These are phyloP conservation scores for Clepsis dumicolana DNA, from an alignment of 2,888 invertebrate genomes.

Conservation along the genomic window DNA sequence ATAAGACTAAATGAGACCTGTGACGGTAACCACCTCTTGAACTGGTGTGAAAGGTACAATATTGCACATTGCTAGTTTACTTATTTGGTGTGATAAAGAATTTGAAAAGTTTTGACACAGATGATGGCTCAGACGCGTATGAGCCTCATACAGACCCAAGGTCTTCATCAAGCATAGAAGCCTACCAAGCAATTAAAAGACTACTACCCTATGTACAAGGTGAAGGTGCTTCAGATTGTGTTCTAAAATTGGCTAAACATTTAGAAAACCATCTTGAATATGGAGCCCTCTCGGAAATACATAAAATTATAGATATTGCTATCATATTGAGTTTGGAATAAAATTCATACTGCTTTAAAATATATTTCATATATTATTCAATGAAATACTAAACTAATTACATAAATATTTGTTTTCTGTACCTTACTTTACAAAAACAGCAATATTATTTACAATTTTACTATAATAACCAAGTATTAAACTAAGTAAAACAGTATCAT, in stretches of 20 bases:
- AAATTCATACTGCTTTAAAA: neutral
- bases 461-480: neutral
- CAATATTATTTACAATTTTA: neutral
- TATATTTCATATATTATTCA: neutral
- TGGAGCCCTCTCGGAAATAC: constrained; percentile 56
- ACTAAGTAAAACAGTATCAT: too few relatives aligned
- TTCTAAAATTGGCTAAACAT: constrained; percentile 55
- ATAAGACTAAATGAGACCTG: constrained; percentile 47
- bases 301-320: constrained; percentile 44
- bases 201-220: constrained; percentile 58
- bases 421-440: neutral
- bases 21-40: constrained; percentile 54
- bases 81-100: constrained; percentile 55
- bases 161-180: constrained; percentile 54
- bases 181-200: constrained; percentile 61
- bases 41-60: constrained; percentile 56
- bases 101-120: constrained; percentile 49
- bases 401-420: neutral
- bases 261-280: constrained; percentile 60
- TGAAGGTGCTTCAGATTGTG: constrained; percentile 50
- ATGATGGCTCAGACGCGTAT: constrained; percentile 41
- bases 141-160: constrained; percentile 34
- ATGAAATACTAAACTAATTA: neutral
- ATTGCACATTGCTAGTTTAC: constrained; percentile 50
- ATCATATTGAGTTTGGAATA: constrained; percentile 14